Evolutionary conservation across 2,797 vertebrate species (phyloP).

Genomic region (Lepus oiostolus): DNA sequence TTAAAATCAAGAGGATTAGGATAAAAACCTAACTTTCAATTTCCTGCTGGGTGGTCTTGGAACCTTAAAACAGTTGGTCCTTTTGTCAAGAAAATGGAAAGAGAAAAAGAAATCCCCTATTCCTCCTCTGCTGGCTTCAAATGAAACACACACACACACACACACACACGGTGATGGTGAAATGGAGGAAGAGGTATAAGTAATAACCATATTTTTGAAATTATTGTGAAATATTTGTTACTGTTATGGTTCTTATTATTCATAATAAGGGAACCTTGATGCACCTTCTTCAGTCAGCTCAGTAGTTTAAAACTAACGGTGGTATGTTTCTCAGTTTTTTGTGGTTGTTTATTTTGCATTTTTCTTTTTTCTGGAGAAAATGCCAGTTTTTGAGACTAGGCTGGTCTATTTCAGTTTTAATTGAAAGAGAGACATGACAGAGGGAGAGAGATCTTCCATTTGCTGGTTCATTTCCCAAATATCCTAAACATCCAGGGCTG

Average conservation of each 20-base stretch:
- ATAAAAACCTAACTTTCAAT: constrained; percentile 12
- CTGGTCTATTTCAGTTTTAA: too few species aligned
- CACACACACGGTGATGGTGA: background rate
- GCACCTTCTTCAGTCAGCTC: background rate
- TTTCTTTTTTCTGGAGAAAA: background rate
- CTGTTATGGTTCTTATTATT: background rate
- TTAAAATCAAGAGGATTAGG: constrained; percentile 35
- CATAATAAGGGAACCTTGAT: background rate
- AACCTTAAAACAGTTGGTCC: background rate
- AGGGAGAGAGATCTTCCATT: too few species aligned
- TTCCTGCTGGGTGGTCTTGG: constrained; percentile 56
- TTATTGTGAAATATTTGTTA: constrained; percentile 22
- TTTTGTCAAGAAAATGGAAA: background rate
- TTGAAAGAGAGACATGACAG: too few species aligned
- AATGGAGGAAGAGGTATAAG: background rate
- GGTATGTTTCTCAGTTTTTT: background rate
- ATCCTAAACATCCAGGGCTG: too few species aligned
- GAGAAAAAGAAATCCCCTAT: background rate
- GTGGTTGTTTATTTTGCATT: background rate
- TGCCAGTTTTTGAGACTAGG: too few species aligned
- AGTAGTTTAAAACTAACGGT: background rate
- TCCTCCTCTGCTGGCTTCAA: background rate
- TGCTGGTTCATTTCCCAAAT: too few species aligned
- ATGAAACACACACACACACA: background rate
- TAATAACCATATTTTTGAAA: constrained; percentile 40